Conservation (phyloP, 2,113 vertebrate species). For the Cheilinus undulatus region DNA sequence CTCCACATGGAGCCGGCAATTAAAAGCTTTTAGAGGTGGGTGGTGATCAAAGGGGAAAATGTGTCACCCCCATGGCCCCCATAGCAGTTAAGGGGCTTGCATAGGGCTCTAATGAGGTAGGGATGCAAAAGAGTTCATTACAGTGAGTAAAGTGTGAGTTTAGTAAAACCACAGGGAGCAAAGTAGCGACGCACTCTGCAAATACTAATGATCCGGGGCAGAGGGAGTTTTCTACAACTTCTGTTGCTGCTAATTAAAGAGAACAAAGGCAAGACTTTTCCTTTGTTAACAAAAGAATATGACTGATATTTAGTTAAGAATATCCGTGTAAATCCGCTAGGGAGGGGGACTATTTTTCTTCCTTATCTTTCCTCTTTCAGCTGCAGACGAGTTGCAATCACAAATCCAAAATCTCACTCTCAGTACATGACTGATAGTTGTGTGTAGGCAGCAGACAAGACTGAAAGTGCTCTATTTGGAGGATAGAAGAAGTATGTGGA, state of each 20-base stretch:
- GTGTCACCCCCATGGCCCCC: slow-evolving; percentile 41
- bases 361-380: background rate
- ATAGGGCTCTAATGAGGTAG: slow-evolving; percentile 56
- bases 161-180: slow-evolving; percentile 69
- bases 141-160: slow-evolving; percentile 66
- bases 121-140: slow-evolving; percentile 66
- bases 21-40: slow-evolving; percentile 45
- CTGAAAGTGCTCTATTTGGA: slow-evolving; percentile 3
- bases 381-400: background rate
- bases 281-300: slow-evolving; percentile 25
- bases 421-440: slow-evolving; percentile 1
- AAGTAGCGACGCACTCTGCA: slow-evolving; percentile 49
- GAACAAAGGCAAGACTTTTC: slow-evolving; percentile 39
- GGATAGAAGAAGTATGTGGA: background rate
- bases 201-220: slow-evolving; percentile 63
- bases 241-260: slow-evolving; percentile 54
- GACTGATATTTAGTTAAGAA: slow-evolving; percentile 26
- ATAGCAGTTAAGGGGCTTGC: slow-evolving; percentile 28
- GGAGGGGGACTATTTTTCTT: background rate
- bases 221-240: slow-evolving; percentile 37
- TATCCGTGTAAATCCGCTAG: background rate
- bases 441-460: background rate
- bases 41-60: slow-evolving; percentile 48
- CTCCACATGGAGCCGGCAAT: slow-evolving; percentile 27
- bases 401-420: background rate